These are phyloP conservation scores for Phrynocephalus forsythii DNA, from an alignment of 2,797 vertebrate genomes.

Conservation along the genomic window DNA sequence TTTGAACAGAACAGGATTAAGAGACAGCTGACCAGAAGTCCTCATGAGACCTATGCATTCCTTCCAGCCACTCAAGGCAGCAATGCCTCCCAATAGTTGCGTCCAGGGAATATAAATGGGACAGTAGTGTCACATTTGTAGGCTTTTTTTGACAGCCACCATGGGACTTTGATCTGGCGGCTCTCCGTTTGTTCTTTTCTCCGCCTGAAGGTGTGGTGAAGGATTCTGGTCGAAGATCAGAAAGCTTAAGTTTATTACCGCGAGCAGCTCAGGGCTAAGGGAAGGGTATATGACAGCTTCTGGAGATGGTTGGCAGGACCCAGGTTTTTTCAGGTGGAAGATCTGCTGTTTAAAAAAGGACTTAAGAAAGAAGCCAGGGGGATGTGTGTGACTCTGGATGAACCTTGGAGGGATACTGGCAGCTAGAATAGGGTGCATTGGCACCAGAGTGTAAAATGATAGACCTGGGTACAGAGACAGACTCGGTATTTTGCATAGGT, in stretches of 20 bases:
- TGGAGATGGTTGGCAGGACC: not conserved
- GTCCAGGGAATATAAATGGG: not conserved
- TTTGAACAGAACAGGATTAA: not conserved
- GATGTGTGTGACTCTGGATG: too few species aligned
- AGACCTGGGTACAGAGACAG: too few species aligned
- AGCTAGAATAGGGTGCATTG: too few species aligned
- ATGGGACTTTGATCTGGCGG: too few species aligned
- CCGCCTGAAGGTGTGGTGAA: not conserved
- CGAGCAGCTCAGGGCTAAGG: not conserved
- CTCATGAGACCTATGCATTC: not conserved
- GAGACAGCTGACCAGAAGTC: not conserved
- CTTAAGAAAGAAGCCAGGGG: too few species aligned
- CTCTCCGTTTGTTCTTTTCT: not conserved
- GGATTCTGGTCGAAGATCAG: not conserved
- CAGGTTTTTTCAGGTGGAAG: too few species aligned
- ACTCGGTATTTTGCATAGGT: too few species aligned
- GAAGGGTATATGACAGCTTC: not conserved
- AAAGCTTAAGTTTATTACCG: not conserved
- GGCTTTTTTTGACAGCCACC: too few species aligned
- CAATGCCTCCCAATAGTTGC: not conserved
- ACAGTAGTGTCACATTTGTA: too few species aligned
- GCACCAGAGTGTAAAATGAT: too few species aligned
- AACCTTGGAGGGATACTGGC: too few species aligned
- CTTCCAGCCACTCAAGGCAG: not conserved
- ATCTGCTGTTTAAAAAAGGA: too few species aligned